Percentiles rank a stretch among this genome's conserved stretches.
phyloP scores from a whole-genome alignment of 2,888 invertebrate species.

The Himalopsyche japonica region DNA sequence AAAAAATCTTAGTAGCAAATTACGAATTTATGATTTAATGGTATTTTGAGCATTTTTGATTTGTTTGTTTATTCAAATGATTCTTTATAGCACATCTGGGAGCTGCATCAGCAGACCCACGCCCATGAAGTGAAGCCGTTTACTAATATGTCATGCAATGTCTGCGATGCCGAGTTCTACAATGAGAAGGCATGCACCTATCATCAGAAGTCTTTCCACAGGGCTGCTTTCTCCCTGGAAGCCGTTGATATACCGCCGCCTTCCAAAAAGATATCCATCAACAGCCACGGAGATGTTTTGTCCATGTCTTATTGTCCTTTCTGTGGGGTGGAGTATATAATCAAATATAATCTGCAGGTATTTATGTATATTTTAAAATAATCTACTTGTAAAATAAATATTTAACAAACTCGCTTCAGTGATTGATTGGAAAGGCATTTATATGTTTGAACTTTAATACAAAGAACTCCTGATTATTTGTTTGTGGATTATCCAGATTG shows the following conservation, averaged over 20 bases:
- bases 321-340: slow-evolving; percentile 69
- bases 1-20: neutral
- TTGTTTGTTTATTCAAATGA: slow-evolving; percentile 2
- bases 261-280: slow-evolving; percentile 58
- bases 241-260: slow-evolving; percentile 49
- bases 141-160: slow-evolving; percentile 55
- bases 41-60: neutral
- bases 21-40: too few relatives aligned
- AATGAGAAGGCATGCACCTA: slow-evolving; percentile 61
- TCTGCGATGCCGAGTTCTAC: slow-evolving; percentile 62
- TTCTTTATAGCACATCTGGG: slow-evolving; percentile 44
- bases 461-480: too few relatives aligned
- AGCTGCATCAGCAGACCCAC: slow-evolving; percentile 62
- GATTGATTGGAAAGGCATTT: too few relatives aligned
- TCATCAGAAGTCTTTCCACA: slow-evolving; percentile 59
- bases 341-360: slow-evolving; percentile 68
- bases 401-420: too few relatives aligned
- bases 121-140: slow-evolving; percentile 43
- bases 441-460: too few relatives aligned
- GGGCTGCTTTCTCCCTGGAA: slow-evolving; percentile 45
- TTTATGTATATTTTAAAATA: slow-evolving; percentile 42
- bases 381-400: too few relatives aligned
- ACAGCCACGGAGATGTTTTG: slow-evolving; percentile 54
- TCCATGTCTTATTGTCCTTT: slow-evolving; percentile 61
- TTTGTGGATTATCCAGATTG: too few relatives aligned